A percentile compares a stretch with the other conserved stretches of the same genome.
phyloP scores from a whole-genome alignment of 37 sponge, comb jelly and placozoan species.

The Bolinopsis microptera region DNA sequence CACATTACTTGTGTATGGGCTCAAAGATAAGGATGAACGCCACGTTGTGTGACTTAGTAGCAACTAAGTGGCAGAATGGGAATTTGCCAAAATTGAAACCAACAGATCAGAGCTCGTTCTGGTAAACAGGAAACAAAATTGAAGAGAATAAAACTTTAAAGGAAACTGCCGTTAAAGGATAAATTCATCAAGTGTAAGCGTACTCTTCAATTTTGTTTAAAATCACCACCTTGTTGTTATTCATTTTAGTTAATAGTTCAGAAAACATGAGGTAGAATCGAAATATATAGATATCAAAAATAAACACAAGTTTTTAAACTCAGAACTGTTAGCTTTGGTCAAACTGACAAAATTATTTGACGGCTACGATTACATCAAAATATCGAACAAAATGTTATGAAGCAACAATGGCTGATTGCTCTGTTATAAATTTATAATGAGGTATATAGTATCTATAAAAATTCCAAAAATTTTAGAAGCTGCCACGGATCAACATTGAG shows the following conservation, averaged over 20 bases:
- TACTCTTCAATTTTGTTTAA: not conserved
- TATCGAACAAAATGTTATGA: not conserved
- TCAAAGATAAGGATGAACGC: too few relatives aligned
- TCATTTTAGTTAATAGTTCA: not conserved
- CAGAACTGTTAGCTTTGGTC: not conserved
- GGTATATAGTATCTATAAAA: not conserved
- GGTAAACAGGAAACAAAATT: not conserved
- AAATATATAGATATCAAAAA: not conserved
- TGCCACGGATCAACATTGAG: not conserved
- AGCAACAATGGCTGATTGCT: not conserved
- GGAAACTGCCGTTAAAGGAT: not conserved
- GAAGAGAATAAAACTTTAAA: not conserved
- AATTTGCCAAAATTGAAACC: too few relatives aligned
- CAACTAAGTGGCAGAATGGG: not conserved
- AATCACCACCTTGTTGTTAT: not conserved
- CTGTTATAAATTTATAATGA: not conserved
- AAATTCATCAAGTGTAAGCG: not conserved
- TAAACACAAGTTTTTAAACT: not conserved
- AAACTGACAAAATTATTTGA: not conserved
- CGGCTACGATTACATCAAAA: not conserved
- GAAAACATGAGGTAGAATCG: not conserved
- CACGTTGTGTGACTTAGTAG: too few relatives aligned
- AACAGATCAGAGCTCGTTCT: not conserved
- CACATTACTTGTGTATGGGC: too few relatives aligned
- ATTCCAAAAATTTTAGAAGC: not conserved